These are phyloP conservation scores for Taeniopygia guttata DNA, from an alignment of 2,797 vertebrate genomes.

Conservation along the genomic window DNA sequence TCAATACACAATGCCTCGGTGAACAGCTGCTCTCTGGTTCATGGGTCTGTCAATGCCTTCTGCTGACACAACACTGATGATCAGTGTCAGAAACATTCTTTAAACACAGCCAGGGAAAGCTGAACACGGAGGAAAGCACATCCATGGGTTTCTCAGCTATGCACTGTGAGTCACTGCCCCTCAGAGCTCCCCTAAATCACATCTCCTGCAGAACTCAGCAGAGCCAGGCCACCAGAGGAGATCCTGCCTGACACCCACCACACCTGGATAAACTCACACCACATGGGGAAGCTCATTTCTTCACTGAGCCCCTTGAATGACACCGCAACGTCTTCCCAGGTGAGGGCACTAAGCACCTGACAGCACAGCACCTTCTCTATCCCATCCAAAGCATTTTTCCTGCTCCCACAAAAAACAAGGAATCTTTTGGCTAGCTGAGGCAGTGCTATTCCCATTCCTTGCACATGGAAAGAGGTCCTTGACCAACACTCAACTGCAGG, in stretches of 20 bases:
- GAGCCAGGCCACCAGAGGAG: background rate
- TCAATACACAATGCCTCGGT: background rate
- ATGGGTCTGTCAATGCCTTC: background rate
- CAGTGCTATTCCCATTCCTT: background rate
- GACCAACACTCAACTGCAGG: background rate
- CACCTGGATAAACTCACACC: background rate
- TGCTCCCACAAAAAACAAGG: background rate
- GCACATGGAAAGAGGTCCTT: background rate
- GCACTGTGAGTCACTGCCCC: background rate
- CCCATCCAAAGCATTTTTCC: background rate
- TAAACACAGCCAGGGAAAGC: background rate
- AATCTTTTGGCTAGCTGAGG: background rate
- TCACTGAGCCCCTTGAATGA: rapidly evolving
- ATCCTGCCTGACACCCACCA: background rate
- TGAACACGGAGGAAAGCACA: background rate
- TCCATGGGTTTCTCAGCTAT: background rate
- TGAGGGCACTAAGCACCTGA: background rate
- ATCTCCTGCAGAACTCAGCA: rapidly evolving
- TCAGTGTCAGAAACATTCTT: background rate
- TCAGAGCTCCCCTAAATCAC: background rate
- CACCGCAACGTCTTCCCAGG: rapidly evolving
- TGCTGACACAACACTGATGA: background rate
- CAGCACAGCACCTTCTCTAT: background rate
- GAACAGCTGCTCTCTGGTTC: background rate
- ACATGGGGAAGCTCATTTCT: rapidly evolving